phyloP scores from a whole-genome alignment of 2,888 invertebrate genomes.

The Drosophila setosimentum region DNA sequence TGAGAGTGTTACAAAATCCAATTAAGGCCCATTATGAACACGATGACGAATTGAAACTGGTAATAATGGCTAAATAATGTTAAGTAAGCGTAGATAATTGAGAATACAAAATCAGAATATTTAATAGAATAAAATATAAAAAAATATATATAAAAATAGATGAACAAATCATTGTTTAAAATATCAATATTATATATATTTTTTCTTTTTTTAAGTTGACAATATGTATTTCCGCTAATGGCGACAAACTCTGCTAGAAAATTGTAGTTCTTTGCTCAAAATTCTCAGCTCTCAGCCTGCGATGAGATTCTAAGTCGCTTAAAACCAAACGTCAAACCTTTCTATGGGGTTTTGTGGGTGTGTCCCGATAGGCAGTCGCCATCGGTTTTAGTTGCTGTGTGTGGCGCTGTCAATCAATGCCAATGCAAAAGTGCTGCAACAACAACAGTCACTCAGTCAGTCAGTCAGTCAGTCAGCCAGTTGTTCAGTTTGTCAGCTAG shows the following conservation, averaged over 20 bases:
- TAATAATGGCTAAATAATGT: neutral
- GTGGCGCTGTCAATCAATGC: slow-evolving; percentile 71
- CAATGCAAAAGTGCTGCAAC: slow-evolving; percentile 36
- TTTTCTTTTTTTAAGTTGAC: neutral
- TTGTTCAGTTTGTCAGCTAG: slow-evolving; percentile 7
- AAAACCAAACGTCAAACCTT: slow-evolving; percentile 43
- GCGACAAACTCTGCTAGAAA: slow-evolving; percentile 23
- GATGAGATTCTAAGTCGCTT: slow-evolving; percentile 19
- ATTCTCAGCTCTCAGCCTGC: slow-evolving; percentile 1
- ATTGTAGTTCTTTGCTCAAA: slow-evolving; percentile 2
- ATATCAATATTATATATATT: neutral
- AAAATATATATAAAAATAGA: neutral
- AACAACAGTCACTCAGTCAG: slow-evolving; percentile 27
- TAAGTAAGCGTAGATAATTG: neutral
- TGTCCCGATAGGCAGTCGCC: slow-evolving; percentile 44
- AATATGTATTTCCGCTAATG: neutral
- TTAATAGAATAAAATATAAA: neutral
- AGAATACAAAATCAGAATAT: neutral
- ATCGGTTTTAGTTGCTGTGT: slow-evolving; percentile 56
- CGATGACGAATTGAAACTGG: neutral
- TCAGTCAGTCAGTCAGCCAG: slow-evolving; percentile 12
- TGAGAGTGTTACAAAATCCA: neutral
- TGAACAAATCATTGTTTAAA: neutral
- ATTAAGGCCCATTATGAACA: neutral
- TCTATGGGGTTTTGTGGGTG: slow-evolving; percentile 53